Conservation (phyloP, 2,113 vertebrate species). For the Elephantulus edwardii region DNA sequence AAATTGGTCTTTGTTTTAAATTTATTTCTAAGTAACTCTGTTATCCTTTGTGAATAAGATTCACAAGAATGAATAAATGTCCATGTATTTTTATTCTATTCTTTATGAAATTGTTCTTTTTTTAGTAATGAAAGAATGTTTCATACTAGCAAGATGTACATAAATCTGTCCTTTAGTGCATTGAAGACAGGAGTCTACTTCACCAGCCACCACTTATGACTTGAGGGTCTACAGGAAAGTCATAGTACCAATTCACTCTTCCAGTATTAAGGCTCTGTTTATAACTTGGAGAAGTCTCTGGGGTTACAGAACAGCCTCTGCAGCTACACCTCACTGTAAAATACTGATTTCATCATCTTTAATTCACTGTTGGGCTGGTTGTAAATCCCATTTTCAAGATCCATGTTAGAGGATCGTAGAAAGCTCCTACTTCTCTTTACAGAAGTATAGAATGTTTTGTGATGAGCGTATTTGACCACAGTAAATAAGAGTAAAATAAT, state of each 20-base stretch:
- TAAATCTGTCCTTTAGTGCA: too few species aligned
- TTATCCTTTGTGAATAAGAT: constrained; percentile 29
- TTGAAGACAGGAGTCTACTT: too few species aligned
- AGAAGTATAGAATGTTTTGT: background rate
- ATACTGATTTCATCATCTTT: background rate
- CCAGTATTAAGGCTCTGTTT: background rate
- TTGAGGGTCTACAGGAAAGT: background rate
- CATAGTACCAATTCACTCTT: background rate
- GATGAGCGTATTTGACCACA: background rate
- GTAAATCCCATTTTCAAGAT: background rate
- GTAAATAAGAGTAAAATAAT: background rate
- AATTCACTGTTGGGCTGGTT: background rate
- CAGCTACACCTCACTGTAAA: background rate
- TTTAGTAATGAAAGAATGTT: background rate
- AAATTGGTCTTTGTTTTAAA: background rate
- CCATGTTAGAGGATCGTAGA: background rate
- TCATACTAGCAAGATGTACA: background rate
- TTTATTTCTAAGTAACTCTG: background rate
- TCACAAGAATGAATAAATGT: background rate
- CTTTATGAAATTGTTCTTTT: background rate
- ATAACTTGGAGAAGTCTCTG: background rate
- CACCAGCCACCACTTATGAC: background rate
- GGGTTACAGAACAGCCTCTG: background rate
- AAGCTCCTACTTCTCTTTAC: background rate
- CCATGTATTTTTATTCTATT: background rate